Base-by-base conservation (phyloP, 2,888 invertebrate species). In the Mylabris sibirica region DNA sequence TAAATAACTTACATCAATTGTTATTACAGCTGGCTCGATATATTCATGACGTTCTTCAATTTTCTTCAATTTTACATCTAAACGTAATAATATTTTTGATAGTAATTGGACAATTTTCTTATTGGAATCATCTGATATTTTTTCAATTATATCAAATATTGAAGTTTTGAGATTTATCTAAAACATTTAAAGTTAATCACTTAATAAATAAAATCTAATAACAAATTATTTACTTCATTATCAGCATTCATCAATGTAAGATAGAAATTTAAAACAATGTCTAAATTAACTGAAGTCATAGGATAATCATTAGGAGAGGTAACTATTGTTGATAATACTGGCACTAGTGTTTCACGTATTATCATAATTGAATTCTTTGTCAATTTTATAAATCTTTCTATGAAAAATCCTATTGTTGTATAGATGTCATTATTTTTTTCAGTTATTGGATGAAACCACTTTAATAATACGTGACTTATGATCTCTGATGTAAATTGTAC, bases 281-380 rank as follows among this genome's bases (percentile, higher is more conserved):
- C 69, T 9, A 69, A 63, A 35, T 71, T 67, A 22, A 74, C 57
- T n/a, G 71, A 65, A 4, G 62, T 53, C 53, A 74, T 60, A 41
- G 72, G 71, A 44, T 72, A 72, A 6, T 67, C 65, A 44, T 60
- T 68, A 12, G 72, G 69, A 6, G 72, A 72, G 12, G 67, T 59
- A 1, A 63, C 59, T 59, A 74, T 65, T 53, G 26, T 63, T 1
- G 65, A 53, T 22, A 74, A 66, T 26, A 72, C 69, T 11, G 72
- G 68, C 35, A 72, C n/a, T 12, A 74, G 44, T 14, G 74, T 17
- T 30, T 68, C 70, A 53, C 67, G 66, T 11, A 74, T 26, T 11
- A 69, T 57, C 59, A 62, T 64, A 57, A 35, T 38, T 4, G 53
- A 63, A 20, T 59, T 59, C 30, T 41, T 35, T 1, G 12, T 12